A percentile compares a stretch with the other conserved stretches of the same genome.
Conservation (phyloP, 1,140 invertebrate genomes). For the Zaprionus ghesquierei region DNA sequence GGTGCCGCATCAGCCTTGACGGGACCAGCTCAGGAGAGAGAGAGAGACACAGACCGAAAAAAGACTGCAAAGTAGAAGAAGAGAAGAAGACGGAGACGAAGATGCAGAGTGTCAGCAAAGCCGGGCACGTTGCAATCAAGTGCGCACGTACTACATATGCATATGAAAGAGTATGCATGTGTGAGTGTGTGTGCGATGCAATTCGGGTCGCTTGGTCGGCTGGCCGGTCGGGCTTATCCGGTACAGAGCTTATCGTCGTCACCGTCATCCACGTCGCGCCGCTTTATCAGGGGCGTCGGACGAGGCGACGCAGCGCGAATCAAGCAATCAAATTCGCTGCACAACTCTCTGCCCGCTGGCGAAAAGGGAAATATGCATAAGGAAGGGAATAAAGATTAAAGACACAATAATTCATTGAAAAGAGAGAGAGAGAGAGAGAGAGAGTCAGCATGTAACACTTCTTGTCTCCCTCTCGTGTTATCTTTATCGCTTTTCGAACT, state of each 20-base stretch:
- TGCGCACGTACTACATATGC: conserved; percentile 39
- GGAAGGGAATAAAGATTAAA: neutral
- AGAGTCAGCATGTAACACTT: neutral
- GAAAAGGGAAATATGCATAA: conserved; percentile 8
- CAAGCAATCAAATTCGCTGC: conserved; percentile 20
- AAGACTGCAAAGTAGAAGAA: neutral
- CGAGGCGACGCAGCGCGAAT: conserved; percentile 9
- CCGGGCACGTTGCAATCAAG: conserved; percentile 38
- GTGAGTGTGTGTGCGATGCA: conserved; percentile 6
- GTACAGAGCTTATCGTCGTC: conserved; percentile 42
- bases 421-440: neutral
- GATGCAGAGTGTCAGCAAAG: neutral
- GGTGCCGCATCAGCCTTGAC: conserved; percentile 35
- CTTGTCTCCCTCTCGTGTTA: neutral
- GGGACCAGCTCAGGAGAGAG: neutral
- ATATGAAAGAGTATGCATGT: neutral
- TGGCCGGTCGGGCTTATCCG: conserved; percentile 27
- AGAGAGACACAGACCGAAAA: neutral
- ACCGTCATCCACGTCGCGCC: conserved; percentile 38
- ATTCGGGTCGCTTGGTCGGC: neutral
- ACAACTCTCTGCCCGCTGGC: neutral
- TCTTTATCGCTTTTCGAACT: neutral
- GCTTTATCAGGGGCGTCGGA: conserved; percentile 25
- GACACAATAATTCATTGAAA: neutral
- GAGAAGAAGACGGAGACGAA: neutral